Conservation (phyloP, 1,140 invertebrate genomes). For the Antheraea pernyi region DNA sequence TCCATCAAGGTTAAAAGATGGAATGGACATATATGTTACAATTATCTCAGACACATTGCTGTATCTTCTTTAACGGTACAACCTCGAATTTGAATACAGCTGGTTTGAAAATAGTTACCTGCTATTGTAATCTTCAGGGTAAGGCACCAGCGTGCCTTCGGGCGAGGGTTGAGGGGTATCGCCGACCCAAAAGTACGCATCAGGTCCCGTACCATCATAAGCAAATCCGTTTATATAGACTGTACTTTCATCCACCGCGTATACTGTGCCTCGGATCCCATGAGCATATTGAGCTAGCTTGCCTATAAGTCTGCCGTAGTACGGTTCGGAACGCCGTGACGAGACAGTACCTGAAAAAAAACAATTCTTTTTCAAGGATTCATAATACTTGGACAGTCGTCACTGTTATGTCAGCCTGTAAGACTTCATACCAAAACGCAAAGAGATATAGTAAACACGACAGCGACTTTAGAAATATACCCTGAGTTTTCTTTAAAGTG, state of each 20-base stretch:
- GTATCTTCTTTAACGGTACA: too few species aligned
- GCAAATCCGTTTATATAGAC: slow-evolving; percentile 92
- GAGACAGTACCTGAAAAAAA: slow-evolving; percentile 30
- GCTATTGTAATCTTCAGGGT: slow-evolving; percentile 88
- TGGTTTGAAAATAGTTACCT: slow-evolving; percentile 37
- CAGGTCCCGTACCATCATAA: slow-evolving; percentile 92
- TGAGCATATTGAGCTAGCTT: slow-evolving; percentile 85
- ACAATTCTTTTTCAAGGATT: too few species aligned
- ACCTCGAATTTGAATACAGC: too few species aligned
- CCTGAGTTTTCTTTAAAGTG: too few species aligned
- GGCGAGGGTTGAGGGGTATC: slow-evolving; percentile 87
- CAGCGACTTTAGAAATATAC: too few species aligned
- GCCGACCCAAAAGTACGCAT: slow-evolving; percentile 94
- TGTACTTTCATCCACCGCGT: slow-evolving; percentile 92
- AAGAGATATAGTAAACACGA: too few species aligned
- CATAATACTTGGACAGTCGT: too few species aligned
- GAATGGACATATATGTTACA: too few species aligned
- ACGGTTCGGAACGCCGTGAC: slow-evolving; percentile 80
- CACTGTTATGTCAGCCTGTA: too few species aligned
- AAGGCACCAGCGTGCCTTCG: slow-evolving; percentile 90
- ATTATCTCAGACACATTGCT: too few species aligned
- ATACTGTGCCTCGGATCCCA: slow-evolving; percentile 87
- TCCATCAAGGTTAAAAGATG: too few species aligned
- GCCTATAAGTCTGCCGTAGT: slow-evolving; percentile 89
- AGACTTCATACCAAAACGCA: too few species aligned